phyloP scores from a whole-genome alignment of 2,888 invertebrate species.

The Elgonia sp. region DNA sequence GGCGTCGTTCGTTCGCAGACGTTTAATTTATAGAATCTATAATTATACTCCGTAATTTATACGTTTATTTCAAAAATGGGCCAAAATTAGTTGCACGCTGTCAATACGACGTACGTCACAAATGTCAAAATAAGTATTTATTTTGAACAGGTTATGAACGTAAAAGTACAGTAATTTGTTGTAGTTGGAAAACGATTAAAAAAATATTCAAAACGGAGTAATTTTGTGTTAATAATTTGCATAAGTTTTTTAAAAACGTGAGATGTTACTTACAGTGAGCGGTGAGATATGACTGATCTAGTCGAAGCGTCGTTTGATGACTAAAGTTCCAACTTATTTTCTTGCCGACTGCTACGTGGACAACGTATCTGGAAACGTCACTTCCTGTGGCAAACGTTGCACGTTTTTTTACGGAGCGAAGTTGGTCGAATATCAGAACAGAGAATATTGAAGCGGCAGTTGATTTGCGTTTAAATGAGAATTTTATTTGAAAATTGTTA shows the following conservation, averaged over 20 bases:
- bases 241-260: neutral
- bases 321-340: constrained; percentile 42
- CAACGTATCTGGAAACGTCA: constrained; percentile 60
- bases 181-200: neutral
- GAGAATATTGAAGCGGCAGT: too few species aligned
- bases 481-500: too few species aligned
- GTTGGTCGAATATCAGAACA: neutral
- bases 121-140: constrained; percentile 34
- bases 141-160: constrained; percentile 20
- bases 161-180: neutral
- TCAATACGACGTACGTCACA: neutral
- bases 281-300: neutral
- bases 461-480: too few species aligned
- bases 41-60: constrained; percentile 1
- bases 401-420: neutral
- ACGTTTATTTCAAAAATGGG: neutral
- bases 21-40: constrained; percentile 23
- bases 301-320: constrained; percentile 51
- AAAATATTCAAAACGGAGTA: neutral
- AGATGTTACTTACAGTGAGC: neutral
- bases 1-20: neutral
- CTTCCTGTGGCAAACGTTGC: constrained; percentile 53
- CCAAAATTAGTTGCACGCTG: constrained; percentile 9
- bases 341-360: constrained; percentile 56
- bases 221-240: neutral